Conservation (phyloP, 2,113 vertebrate genomes). For the Anthoscopus minutus region DNA sequence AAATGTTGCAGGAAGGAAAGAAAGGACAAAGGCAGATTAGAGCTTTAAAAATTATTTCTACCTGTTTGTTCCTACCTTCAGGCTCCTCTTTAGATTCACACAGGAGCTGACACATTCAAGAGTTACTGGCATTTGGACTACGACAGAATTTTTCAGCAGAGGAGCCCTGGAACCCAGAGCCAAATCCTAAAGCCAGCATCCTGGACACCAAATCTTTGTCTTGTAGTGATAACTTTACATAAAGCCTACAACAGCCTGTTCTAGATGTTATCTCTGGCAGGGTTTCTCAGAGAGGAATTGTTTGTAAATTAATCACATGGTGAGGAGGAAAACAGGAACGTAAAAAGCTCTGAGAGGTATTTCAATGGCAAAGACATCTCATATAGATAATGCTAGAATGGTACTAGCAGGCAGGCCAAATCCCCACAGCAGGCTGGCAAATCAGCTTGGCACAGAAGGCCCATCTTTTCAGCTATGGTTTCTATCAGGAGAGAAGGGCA, state of each 20-base stretch:
- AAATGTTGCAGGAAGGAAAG: not conserved
- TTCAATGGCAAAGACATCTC: not conserved
- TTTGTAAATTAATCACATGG: not conserved
- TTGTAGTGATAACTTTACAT: not conserved
- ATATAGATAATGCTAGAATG: not conserved
- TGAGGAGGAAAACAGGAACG: not conserved
- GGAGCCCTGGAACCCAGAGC: not conserved
- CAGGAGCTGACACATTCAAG: not conserved
- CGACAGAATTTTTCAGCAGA: not conserved
- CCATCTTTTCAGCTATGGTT: not conserved
- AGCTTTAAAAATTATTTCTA: not conserved
- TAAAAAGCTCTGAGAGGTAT: not conserved
- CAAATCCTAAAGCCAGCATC: accelerated
- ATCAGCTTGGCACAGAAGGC: not conserved
- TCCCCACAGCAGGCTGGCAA: not conserved
- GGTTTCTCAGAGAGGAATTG: not conserved
- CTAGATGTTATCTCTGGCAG: not conserved
- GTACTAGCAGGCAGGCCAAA: not conserved
- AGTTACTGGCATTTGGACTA: not conserved
- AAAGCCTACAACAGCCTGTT: not conserved
- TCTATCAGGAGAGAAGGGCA: not conserved
- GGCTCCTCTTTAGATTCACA: not conserved
- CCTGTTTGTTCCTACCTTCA: not conserved
- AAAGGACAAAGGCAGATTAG: not conserved
- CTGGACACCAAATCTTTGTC: not conserved